Evolutionary conservation across 1,140 invertebrate species (phyloP), one percentile per base, ranked within the genome.

Genomic region (Aleiodes sp.): DNA sequence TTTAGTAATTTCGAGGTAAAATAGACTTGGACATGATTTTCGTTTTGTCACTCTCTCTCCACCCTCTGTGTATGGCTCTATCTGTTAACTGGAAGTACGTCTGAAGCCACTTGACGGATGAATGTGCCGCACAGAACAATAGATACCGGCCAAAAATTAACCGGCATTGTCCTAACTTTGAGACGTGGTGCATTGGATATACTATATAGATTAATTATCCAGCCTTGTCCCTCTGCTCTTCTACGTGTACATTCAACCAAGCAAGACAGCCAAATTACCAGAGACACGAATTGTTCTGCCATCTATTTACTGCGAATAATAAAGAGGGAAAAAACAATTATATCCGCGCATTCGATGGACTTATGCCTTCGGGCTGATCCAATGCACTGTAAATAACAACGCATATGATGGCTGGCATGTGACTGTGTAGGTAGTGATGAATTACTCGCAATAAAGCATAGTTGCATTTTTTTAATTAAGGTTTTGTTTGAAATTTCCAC

Each of bases 111-210:
- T 82, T 85, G 84, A 86, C 83, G 81, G 84, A 86, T 85, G 84
- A 86, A 85, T 84, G 75, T 80, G 76, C 60, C 43, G 60, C 16
- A 24, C 61, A 60, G 81, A 84, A 86, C 84, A 85, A 86, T 86
- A 73, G 80, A 29, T 68, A 76, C 76, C 70, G 78, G 78, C 82
- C 83, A 86, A 86, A 86, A 86, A 86, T 86, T 83, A 84, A 84
- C 80, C 56, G 84, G 78, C 84, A 86, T 86, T 86, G 84, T 86
- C 80, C 80, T 79, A 85, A 86, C 82, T 86, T 84, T 78, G 82
- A 65, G 73, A 70, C 73, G 71, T 59, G 64, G 65, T 61, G 61
- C 41, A 52, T 59, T 62, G 61, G 70, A 71, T 46, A 37, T 60
- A 66, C 68, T 68, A 67, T 73, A 76, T 73, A 74, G 74, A 73